Base-by-base conservation (phyloP, 2,888 invertebrate genomes). In the Scaptomyza cyrtandrae region DNA sequence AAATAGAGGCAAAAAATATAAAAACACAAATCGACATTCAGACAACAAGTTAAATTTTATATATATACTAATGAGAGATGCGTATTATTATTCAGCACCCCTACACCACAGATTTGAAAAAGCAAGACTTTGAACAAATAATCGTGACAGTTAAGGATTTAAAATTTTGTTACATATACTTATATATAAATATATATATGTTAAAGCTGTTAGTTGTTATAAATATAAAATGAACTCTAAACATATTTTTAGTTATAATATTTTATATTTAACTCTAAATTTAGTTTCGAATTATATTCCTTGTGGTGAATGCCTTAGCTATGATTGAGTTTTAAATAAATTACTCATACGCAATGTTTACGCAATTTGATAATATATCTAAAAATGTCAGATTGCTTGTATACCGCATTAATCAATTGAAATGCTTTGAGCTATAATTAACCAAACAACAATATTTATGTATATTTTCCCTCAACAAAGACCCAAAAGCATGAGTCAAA, bases 11-110 rank as follows among this genome's bases (percentile, higher is more conserved):
- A 19, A 71, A 46, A 49, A 35, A 35, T 4, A 44, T 6, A 48
- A 35, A 60, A 35, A 60, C 48, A 52, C 31, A 78, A 56, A 13
- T 35, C 35, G 44, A 75, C 52, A 44, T 54, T n/a, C 60, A 55
- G 73, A 76, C 71, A 79, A 53, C 57, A 64, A 66, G 67, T 63
- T 63, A 37, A 58, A 67, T 78, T 80, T 69, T 60, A 69, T 69
- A 49, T 46, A 44, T 49, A 9, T 65, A 54, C 69, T 78, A 74
- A 78, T 67, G 66, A 76, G 9, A 33, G 39, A 52, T 50, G 31
- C 14, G 44, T 52, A 35, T 57, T 58, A 58, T 45, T 52, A 67
- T 50, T 13, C 19, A n/a, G n/a, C 77, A 56, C 66, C 66, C 71
- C 66, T 71, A 69, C 66, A 55, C 48, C 45, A 46, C 58, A 27